Evolutionary conservation across 2,888 invertebrate genomes (phyloP), one percentile per base, ranked within the genome.

Genomic region (Pomacea canaliculata): DNA sequence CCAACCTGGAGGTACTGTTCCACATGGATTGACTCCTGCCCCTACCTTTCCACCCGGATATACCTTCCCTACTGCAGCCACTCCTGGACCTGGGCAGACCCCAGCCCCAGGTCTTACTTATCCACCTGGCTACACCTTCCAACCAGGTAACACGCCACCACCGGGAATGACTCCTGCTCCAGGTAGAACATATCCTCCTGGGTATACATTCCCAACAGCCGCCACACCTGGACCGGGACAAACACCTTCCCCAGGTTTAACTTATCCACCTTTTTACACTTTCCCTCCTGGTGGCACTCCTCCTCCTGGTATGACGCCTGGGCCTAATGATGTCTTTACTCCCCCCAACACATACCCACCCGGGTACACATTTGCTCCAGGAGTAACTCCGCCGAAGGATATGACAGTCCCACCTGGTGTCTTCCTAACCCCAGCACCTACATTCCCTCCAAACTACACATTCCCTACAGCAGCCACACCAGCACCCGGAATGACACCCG

Each of bases 221-320:
- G 51, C 51, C 16, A 70, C 83, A 62, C 80, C 82, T 73, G 80
- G 78, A n/a, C 76, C 76, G 70, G 83, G 83, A n/a, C 78, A 78
- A 16, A 82, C 71, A 60, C 76, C 75, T 59, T 70, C 76, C 59
- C 81, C 81, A 12, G 67, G 71, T 69, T 63, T 71, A 59, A 78
- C 76, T 68, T 79, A 37, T 8, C 73, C 79, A 3, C 81, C 68
- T 2, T 23, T 23, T 27, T n/a, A 78, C 71, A 83, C 83, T 67
- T 78, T 80, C n/a, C 77, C 78, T 46, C 82, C 83, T 23, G 80
- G 79, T 19, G 23, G 71, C 9, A 81, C 82, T 10, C 80, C 66
- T 76, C 81, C 82, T 19, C 84, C 83, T 56, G 76, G 78, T 37
- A 75, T 74, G 73, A 76, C 81, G 8, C 51, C 51, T 1, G 51